A percentile compares a stretch with the other conserved stretches of the same genome.
These are phyloP conservation scores for Spisula solida DNA, from an alignment of 2,888 invertebrate genomes.

Conservation along the genomic window DNA sequence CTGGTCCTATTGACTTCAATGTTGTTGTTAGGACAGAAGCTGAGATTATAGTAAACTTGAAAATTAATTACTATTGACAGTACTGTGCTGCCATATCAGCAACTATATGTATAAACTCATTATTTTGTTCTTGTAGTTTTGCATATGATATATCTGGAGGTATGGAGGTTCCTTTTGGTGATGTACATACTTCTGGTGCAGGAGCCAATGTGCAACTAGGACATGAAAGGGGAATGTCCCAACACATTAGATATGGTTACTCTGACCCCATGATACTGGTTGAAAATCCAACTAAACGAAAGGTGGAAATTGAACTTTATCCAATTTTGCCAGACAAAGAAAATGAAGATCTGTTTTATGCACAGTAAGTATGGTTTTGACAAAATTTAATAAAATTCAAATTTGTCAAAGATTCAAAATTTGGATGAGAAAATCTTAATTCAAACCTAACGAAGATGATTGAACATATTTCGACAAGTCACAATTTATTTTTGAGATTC, in stretches of 20 bases:
- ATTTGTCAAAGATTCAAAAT: too few relatives aligned
- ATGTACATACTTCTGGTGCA: slow-evolving; percentile 53
- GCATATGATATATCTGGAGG: slow-evolving; percentile 59
- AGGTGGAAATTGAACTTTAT: slow-evolving; percentile 48
- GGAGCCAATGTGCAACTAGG: slow-evolving; percentile 40
- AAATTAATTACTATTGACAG: too few relatives aligned
- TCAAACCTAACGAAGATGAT: too few relatives aligned
- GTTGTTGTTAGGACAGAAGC: too few relatives aligned
- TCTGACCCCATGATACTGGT: slow-evolving; percentile 20
- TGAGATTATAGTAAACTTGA: too few relatives aligned
- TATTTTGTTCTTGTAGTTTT: slow-evolving; percentile 51
- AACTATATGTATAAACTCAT: too few relatives aligned
- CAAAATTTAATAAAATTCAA: too few relatives aligned
- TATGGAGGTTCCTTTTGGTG: slow-evolving; percentile 57
- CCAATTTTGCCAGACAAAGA: slow-evolving; percentile 40
- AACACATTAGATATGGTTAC: slow-evolving; percentile 49
- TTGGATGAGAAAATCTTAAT: too few relatives aligned
- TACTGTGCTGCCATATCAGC: too few relatives aligned
- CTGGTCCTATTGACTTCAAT: too few relatives aligned
- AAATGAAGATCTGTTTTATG: slow-evolving; percentile 48
- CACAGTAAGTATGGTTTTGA: slow-evolving; percentile 51
- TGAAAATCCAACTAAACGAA: slow-evolving; percentile 37
- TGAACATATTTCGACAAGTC: too few relatives aligned
- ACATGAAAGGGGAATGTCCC: slow-evolving; percentile 28
- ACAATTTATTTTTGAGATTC: too few relatives aligned